These are phyloP conservation scores for Carettochelys insculpta DNA, from an alignment of 2,113 vertebrate species.

Conservation along the genomic window DNA sequence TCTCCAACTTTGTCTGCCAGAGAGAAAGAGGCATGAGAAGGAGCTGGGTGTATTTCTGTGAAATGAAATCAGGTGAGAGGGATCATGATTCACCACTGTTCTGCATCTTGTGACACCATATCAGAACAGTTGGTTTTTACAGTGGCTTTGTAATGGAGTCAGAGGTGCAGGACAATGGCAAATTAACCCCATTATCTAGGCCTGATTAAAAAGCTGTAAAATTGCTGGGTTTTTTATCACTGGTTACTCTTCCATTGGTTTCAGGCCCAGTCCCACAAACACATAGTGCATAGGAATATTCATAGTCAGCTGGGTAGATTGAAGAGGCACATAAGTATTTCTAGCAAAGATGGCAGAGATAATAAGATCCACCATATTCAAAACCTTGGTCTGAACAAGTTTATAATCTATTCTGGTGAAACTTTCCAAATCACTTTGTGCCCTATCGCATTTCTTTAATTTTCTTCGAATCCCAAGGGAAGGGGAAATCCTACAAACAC, in stretches of 20 bases:
- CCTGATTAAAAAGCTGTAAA: neutral
- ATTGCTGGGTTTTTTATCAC: neutral
- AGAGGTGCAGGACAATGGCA: neutral
- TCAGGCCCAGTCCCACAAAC: neutral
- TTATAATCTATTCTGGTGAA: neutral
- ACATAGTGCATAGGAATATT: neutral
- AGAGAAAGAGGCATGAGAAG: neutral
- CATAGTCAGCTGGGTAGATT: neutral
- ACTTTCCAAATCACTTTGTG: neutral
- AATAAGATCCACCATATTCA: neutral
- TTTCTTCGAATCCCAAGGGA: neutral
- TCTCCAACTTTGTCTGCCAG: neutral
- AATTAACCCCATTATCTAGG: neutral
- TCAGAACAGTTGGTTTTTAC: neutral
- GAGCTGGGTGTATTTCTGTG: neutral
- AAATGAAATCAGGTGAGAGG: fast-evolving
- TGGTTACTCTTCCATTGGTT: neutral
- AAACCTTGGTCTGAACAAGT: neutral
- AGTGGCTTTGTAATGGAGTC: neutral
- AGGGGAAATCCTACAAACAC: too few species aligned
- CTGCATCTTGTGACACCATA: neutral
- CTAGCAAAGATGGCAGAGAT: neutral
- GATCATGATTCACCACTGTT: neutral
- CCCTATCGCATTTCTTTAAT: neutral
- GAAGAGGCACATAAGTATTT: neutral